These are phyloP conservation scores for Carassius carassius DNA, from an alignment of 2,113 vertebrate species.

Conservation along the genomic window DNA sequence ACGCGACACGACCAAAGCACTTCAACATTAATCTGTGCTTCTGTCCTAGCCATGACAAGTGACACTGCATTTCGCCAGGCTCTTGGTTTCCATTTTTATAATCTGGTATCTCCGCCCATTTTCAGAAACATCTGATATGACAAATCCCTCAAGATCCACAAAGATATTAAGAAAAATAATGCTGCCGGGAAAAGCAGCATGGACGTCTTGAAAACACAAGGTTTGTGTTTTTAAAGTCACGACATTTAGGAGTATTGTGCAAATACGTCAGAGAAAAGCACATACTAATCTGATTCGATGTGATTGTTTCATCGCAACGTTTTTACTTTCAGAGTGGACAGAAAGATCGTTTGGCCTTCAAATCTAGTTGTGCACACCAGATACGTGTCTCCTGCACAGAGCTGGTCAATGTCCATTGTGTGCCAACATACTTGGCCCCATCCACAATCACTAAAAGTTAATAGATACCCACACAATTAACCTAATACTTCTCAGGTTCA, in stretches of 20 bases:
- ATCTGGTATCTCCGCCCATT: not conserved
- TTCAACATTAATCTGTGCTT: constrained; percentile 5
- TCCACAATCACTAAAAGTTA: not conserved
- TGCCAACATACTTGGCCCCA: not conserved
- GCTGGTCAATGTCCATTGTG: not conserved
- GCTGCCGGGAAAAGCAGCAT: not conserved
- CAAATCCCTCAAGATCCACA: not conserved
- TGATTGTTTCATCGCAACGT: not conserved
- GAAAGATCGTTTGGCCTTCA: not conserved
- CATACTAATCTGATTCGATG: not conserved
- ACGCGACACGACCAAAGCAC: not conserved
- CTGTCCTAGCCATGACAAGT: not conserved
- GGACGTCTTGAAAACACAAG: not conserved
- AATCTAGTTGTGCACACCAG: not conserved
- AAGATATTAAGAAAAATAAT: not conserved
- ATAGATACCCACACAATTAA: not conserved
- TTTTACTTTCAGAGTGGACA: not conserved
- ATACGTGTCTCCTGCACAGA: not conserved
- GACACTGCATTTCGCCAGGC: not conserved
- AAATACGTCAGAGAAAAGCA: not conserved
- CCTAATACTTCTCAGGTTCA: not conserved
- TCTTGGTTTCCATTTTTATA: not conserved
- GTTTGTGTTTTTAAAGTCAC: not conserved
- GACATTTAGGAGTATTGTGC: not conserved
- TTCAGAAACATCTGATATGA: not conserved